These are phyloP conservation scores for Addax nasomaculatus DNA, from an alignment of 2,113 vertebrate species.

Conservation along the genomic window DNA sequence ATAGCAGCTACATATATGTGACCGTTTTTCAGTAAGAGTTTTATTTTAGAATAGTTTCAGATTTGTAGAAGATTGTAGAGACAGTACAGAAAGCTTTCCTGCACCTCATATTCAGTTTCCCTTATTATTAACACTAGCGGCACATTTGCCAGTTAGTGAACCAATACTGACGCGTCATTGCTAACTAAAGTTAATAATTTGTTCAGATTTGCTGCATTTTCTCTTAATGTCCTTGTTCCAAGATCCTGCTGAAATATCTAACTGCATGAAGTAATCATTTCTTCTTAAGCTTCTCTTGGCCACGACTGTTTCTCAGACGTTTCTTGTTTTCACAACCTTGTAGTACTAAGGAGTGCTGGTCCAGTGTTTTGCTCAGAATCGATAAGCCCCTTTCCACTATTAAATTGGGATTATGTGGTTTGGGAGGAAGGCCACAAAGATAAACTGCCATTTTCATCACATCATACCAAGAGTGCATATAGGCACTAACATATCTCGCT, in stretches of 20 bases:
- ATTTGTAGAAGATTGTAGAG: not conserved
- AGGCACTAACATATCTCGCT: too few relatives aligned
- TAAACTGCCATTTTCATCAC: too few relatives aligned
- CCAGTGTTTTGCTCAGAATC: not conserved
- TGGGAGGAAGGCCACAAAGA: not conserved
- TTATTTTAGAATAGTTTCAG: not conserved
- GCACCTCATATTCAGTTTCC: not conserved
- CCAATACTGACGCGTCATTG: not conserved
- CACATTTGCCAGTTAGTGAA: not conserved
- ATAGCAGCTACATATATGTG: accelerated
- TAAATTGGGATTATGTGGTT: not conserved
- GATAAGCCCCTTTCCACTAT: accelerated
- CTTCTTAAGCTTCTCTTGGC: not conserved
- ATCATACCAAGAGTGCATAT: accelerated
- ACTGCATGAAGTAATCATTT: not conserved
- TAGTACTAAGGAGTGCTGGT: not conserved
- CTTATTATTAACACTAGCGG: not conserved
- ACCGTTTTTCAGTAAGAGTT: too few relatives aligned
- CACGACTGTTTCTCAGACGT: not conserved
- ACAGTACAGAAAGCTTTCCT: not conserved
- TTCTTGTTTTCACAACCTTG: not conserved
- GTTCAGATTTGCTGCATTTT: not conserved
- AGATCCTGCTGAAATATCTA: not conserved
- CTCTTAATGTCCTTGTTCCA: not conserved
- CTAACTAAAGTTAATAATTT: not conserved